These are phyloP conservation scores for Apocrypta bakeri DNA, from an alignment of 1,140 invertebrate genomes.

Conservation along the genomic window DNA sequence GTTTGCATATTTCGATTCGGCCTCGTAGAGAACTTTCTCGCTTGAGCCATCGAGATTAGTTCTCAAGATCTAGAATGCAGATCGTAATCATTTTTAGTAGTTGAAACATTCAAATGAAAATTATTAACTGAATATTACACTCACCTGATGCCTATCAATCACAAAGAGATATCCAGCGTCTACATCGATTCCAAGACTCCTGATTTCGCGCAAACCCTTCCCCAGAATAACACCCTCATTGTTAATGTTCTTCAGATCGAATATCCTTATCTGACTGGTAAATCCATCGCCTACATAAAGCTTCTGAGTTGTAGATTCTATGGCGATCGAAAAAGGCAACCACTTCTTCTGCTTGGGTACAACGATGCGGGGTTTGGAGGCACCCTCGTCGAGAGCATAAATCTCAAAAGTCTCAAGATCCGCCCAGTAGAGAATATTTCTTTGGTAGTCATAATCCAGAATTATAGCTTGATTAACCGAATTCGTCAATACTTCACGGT, in stretches of 20 bases:
- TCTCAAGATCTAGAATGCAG: constrained; percentile 31
- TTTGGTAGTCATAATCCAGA: background rate
- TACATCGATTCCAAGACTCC: background rate
- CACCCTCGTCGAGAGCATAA: background rate
- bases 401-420: background rate
- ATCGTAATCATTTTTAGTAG: background rate
- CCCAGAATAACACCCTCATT: background rate
- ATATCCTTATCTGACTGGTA: background rate
- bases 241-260: background rate
- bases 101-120: background rate
- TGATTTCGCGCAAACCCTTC: background rate
- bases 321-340: background rate
- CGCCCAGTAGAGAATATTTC: constrained; percentile 7
- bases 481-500: background rate
- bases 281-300: constrained; percentile 26
- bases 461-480: background rate
- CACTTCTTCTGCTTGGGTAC: background rate
- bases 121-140: background rate
- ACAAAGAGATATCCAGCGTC: constrained; percentile 27
- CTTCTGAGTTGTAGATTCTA: background rate
- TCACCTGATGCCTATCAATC: constrained; percentile 4
- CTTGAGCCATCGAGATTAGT: constrained; percentile 7
- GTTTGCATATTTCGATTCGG: background rate
- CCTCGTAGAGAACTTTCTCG: background rate
- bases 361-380: background rate